A percentile compares a stretch with the other conserved stretches of the same genome.
These are phyloP conservation scores for Zosterops pallidus DNA, from an alignment of 2,113 vertebrate species.

Conservation along the genomic window DNA sequence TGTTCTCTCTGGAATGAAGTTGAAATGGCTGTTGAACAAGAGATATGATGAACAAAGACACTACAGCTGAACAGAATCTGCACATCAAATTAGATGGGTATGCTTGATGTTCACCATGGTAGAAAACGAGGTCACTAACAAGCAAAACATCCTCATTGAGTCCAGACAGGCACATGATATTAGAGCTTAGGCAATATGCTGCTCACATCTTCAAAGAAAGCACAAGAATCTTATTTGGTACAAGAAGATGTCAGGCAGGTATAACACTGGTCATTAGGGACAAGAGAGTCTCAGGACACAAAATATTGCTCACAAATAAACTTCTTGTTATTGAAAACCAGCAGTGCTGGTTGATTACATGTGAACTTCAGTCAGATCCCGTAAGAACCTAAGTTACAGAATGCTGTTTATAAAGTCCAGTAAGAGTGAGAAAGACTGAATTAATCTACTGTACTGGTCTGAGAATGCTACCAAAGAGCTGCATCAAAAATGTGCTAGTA, in stretches of 20 bases:
- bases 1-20: background rate
- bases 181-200: background rate
- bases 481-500: background rate
- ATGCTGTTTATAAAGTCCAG: background rate
- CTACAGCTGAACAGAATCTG: background rate
- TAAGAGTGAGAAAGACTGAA: background rate
- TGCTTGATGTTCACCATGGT: background rate
- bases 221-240: background rate
- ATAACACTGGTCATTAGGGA: background rate
- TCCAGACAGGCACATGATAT: background rate
- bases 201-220: background rate
- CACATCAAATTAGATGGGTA: background rate
- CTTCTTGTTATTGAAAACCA: background rate
- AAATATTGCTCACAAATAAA: background rate
- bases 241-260: background rate
- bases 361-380: background rate
- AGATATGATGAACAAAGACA: background rate
- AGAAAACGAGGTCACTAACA: background rate
- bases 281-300: background rate
- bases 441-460: background rate
- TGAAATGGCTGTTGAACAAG: background rate
- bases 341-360: background rate
- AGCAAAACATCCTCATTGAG: background rate
- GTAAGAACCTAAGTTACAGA: background rate
- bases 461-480: background rate